These are phyloP conservation scores for Sceloporus tristichus DNA, from an alignment of 2,113 vertebrate species.

Conservation along the genomic window DNA sequence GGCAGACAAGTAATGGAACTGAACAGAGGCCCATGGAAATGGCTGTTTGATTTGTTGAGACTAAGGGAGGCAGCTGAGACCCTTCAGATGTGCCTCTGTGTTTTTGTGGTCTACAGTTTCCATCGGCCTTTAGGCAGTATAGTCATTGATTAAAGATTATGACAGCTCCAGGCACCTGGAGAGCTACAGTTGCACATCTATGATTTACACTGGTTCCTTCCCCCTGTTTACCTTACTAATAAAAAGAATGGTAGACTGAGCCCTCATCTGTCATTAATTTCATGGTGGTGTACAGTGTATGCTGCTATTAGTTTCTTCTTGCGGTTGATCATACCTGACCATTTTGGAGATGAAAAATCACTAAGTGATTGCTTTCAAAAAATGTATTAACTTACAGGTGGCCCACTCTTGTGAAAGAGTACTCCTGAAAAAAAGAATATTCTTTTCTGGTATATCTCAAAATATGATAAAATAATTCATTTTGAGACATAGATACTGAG, in stretches of 20 bases:
- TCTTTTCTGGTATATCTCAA: background rate
- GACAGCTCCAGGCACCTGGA: too few species aligned
- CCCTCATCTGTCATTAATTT: background rate
- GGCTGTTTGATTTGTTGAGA: background rate
- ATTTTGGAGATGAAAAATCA: background rate
- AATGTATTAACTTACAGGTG: background rate
- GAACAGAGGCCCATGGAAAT: background rate
- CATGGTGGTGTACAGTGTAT: background rate
- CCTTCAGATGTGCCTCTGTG: too few species aligned
- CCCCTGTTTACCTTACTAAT: accelerated
- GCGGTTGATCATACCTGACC: background rate
- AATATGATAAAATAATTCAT: background rate
- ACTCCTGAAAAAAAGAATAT: background rate
- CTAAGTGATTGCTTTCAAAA: background rate
- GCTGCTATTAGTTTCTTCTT: background rate
- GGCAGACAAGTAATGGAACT: background rate
- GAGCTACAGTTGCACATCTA: too few species aligned
- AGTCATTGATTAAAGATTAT: too few species aligned
- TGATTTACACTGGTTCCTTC: too few species aligned
- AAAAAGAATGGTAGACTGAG: accelerated
- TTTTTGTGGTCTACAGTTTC: too few species aligned
- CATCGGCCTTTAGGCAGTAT: too few species aligned
- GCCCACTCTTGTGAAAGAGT: background rate
- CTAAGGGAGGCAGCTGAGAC: background rate
- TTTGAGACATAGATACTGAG: background rate